A percentile compares a stretch with the other conserved stretches of the same genome.
phyloP scores from a whole-genome alignment of 2,888 invertebrate species.

The Nomada hirtipes region DNA sequence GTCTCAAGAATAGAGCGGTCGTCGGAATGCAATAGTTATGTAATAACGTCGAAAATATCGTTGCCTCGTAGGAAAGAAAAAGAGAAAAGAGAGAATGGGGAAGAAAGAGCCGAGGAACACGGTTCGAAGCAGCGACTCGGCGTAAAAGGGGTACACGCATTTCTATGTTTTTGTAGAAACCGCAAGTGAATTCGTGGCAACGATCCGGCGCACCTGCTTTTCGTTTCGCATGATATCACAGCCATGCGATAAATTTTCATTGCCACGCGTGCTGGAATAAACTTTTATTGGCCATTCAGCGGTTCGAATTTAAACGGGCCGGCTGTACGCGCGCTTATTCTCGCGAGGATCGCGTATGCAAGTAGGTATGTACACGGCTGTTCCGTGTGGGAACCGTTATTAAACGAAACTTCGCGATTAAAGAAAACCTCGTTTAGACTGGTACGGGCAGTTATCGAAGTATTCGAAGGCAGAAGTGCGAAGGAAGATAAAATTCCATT shows the following conservation, averaged over 20 bases:
- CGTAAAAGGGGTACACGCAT: constrained; percentile 43
- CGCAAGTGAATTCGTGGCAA: constrained; percentile 52
- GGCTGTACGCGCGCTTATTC: constrained; percentile 9
- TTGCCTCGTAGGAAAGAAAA: neutral
- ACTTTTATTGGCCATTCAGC: constrained; percentile 53
- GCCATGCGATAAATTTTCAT: constrained; percentile 64
- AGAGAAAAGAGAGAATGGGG: neutral
- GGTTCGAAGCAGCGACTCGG: constrained; percentile 2
- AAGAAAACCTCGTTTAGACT: constrained; percentile 19
- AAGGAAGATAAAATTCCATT: neutral
- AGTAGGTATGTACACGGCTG: neutral
- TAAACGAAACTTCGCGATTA: constrained; percentile 11
- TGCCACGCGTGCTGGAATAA: constrained; percentile 58
- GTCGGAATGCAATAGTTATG: constrained; percentile 13
- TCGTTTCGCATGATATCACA: constrained; percentile 67
- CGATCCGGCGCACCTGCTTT: constrained; percentile 59
- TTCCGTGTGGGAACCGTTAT: neutral
- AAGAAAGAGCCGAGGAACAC: constrained; percentile 13
- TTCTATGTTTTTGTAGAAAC: constrained; percentile 52
- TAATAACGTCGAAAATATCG: constrained; percentile 41
- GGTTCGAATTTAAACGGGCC: constrained; percentile 40
- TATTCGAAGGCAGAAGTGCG: neutral
- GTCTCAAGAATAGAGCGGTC: neutral
- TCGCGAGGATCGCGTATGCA: neutral
- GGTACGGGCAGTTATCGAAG: neutral